Conservation (phyloP, 2,888 invertebrate species). For the Thera obeliscata region DNA sequence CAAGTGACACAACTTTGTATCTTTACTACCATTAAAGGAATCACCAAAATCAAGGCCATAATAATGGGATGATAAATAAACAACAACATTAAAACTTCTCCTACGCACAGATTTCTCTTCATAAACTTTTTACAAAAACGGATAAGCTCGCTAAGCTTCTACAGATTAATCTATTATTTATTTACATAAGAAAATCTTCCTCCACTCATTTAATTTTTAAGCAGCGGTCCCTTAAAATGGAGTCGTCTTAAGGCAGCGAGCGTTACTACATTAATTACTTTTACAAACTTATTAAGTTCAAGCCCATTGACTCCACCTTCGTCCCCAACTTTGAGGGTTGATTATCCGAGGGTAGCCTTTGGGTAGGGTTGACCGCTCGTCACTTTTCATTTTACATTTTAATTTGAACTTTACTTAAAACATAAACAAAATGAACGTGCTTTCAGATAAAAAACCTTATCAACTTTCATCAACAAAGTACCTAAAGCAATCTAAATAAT, state of each 20-base stretch:
- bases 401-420: neutral
- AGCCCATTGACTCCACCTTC: conserved; percentile 42
- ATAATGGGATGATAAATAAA: too few relatives aligned
- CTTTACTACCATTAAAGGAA: too few relatives aligned
- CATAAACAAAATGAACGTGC: neutral
- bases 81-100: too few relatives aligned
- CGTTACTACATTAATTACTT: conserved; percentile 42
- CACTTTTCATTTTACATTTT: conserved; percentile 9
- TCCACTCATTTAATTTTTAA: conserved; percentile 11
- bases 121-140: neutral
- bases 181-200: conserved; percentile 7
- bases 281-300: conserved; percentile 40
- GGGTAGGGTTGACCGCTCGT: conserved; percentile 19
- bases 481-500: too few relatives aligned
- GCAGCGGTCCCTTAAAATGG: conserved; percentile 31
- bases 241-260: conserved; percentile 27
- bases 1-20: too few relatives aligned
- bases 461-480: neutral
- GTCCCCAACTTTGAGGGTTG: conserved; percentile 34
- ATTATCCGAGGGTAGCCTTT: conserved; percentile 29
- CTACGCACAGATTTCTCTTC: neutral
- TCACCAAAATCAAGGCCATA: too few relatives aligned
- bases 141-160: neutral
- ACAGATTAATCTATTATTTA: conserved; percentile 2
- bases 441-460: neutral